Percentiles rank a stretch among this genome's conserved stretches.
phyloP scores from a whole-genome alignment of 1,140 invertebrate species.

The Vanessa tameamea region DNA sequence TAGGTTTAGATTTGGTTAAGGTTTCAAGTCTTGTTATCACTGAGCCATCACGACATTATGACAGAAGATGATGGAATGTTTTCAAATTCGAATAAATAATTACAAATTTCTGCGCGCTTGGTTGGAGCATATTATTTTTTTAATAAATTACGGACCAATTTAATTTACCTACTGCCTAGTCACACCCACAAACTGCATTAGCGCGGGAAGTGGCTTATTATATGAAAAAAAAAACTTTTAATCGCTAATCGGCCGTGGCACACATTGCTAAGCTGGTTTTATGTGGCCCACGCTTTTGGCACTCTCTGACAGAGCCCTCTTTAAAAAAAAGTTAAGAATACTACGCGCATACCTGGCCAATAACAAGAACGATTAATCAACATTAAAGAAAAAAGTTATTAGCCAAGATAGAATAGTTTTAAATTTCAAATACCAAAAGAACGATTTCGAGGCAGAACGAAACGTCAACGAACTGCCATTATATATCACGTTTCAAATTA shows the following conservation, averaged over 20 bases:
- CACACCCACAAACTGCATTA: conserved; percentile 52
- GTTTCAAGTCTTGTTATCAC: too few species aligned
- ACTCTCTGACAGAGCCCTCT: conserved; percentile 44
- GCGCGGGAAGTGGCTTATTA: conserved; percentile 49
- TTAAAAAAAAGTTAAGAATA: conserved; percentile 54
- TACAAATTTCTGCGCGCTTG: not conserved
- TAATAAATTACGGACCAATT: conserved; percentile 36
- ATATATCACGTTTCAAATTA: conserved; percentile 48
- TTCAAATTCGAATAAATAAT: not conserved
- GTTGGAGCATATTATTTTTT: conserved; percentile 1
- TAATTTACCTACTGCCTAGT: conserved; percentile 26
- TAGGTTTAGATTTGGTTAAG: too few species aligned
- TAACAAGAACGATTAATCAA: conserved; percentile 22
- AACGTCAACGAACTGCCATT: conserved; percentile 58
- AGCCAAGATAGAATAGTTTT: not conserved
- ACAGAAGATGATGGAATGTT: conserved; percentile 2
- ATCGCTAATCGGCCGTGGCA: conserved; percentile 57
- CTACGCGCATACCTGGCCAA: conserved; percentile 54
- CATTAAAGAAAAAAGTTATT: not conserved
- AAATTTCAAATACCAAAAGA: conserved; percentile 13
- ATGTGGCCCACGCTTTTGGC: conserved; percentile 65
- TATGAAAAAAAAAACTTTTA: conserved; percentile 63
- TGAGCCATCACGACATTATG: not conserved
- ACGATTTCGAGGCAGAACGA: conserved; percentile 22
- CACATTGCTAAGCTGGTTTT: conserved; percentile 52